Evolutionary conservation across 2,888 invertebrate genomes (phyloP).

Genomic region (Hipparchia sbordonii): DNA sequence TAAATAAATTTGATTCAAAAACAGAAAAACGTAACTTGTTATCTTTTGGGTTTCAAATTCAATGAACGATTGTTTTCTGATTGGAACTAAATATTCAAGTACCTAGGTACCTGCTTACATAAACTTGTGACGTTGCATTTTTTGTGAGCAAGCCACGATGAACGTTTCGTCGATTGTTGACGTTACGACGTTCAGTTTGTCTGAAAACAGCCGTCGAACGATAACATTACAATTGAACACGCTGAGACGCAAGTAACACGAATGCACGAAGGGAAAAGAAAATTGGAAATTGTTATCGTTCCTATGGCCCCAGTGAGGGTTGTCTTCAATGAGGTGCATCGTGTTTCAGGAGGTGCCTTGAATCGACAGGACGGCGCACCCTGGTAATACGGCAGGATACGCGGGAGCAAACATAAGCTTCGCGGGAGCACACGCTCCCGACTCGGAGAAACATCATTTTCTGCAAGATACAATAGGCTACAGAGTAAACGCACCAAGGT

Average conservation of each 20-base stretch:
- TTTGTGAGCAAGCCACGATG: conserved; percentile 52
- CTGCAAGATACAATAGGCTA: conserved; percentile 82
- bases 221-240: conserved; percentile 56
- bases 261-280: conserved; percentile 38
- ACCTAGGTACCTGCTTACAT: conserved; percentile 3
- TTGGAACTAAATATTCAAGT: not conserved
- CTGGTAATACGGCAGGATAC: conserved; percentile 85
- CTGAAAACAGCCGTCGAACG: conserved; percentile 62
- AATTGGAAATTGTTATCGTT: conserved; percentile 36
- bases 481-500: conserved; percentile 86
- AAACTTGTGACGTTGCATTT: conserved; percentile 36
- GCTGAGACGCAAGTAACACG: conserved; percentile 33
- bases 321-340: conserved; percentile 63
- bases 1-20: not conserved
- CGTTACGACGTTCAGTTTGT: conserved; percentile 58
- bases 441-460: conserved; percentile 77
- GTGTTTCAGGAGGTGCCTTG: conserved; percentile 86
- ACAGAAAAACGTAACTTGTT: not conserved
- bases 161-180: conserved; percentile 72
- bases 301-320: conserved; percentile 28
- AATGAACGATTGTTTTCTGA: not conserved
- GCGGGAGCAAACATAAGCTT: conserved; percentile 71
- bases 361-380: conserved; percentile 87
- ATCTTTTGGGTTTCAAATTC: not conserved
- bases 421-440: conserved; percentile 76